phyloP scores from a whole-genome alignment of 2,888 invertebrate genomes.

The Rhyacophila evoluta region DNA sequence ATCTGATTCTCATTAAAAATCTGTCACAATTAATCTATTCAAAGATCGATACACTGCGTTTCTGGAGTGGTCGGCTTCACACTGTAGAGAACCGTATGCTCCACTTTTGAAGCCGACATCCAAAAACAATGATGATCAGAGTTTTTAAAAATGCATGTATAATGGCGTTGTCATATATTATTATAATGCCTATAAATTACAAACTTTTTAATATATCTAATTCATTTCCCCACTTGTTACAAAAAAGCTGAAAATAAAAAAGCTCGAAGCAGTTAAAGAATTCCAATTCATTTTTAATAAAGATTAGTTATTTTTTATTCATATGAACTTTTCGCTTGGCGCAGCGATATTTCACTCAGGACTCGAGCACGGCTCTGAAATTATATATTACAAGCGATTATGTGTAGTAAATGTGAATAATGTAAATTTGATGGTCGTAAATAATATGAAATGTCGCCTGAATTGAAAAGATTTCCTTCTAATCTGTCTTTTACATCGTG shows the following conservation, averaged over 20 bases:
- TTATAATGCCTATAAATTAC: too few species aligned
- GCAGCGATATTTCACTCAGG: not conserved
- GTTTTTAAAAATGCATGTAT: too few species aligned
- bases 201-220: too few species aligned
- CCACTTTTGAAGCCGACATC: too few species aligned
- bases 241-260: not conserved
- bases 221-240: too few species aligned
- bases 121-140: too few species aligned
- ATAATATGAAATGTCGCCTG: not conserved
- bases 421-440: slow-evolving; percentile 13
- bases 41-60: too few species aligned
- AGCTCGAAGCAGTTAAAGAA: not conserved
- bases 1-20: too few species aligned
- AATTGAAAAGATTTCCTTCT: not conserved
- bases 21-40: too few species aligned
- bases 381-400: not conserved
- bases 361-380: not conserved
- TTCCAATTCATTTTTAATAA: not conserved
- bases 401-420: not conserved
- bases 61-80: too few species aligned
- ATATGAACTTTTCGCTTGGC: not conserved
- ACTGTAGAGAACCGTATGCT: too few species aligned
- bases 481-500: not conserved
- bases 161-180: too few species aligned
- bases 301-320: slow-evolving; percentile 22